These are phyloP conservation scores for Stegophylla sp. DNA, from an alignment of 2,888 invertebrate genomes.

Conservation along the genomic window DNA sequence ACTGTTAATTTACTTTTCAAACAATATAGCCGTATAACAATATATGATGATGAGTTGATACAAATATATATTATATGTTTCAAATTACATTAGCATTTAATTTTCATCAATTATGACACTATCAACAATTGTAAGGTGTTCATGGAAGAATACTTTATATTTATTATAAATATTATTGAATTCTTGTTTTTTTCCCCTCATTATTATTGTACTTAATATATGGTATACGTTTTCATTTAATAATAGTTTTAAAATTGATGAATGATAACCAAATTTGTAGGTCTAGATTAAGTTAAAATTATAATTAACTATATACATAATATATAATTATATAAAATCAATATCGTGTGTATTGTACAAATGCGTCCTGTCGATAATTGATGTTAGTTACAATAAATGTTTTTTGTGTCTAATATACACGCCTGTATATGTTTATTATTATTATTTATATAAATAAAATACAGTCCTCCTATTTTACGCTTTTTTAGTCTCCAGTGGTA, in stretches of 20 bases:
- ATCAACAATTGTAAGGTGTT: constrained; percentile 23
- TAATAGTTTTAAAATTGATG: constrained; percentile 19
- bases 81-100: constrained; percentile 36
- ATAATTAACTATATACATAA: constrained; percentile 6
- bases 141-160: constrained; percentile 12
- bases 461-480: too few species aligned
- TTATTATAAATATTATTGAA: background rate
- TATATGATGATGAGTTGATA: background rate
- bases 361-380: constrained; percentile 39
- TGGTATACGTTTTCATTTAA: constrained; percentile 39
- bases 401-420: constrained; percentile 41
- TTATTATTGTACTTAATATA: constrained; percentile 48
- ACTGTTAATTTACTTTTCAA: constrained; percentile 14
- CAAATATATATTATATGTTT: constrained; percentile 27
- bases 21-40: background rate
- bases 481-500: too few species aligned
- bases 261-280: constrained; percentile 35
- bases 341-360: constrained; percentile 43
- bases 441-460: too few species aligned
- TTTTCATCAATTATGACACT: constrained; percentile 4
- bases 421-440: background rate
- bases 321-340: constrained; percentile 17
- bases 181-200: background rate
- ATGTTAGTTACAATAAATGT: constrained; percentile 53
- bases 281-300: constrained; percentile 33